Evolutionary conservation across 2,888 invertebrate genomes (phyloP).

Genomic region (Calliopum simillimum): DNA sequence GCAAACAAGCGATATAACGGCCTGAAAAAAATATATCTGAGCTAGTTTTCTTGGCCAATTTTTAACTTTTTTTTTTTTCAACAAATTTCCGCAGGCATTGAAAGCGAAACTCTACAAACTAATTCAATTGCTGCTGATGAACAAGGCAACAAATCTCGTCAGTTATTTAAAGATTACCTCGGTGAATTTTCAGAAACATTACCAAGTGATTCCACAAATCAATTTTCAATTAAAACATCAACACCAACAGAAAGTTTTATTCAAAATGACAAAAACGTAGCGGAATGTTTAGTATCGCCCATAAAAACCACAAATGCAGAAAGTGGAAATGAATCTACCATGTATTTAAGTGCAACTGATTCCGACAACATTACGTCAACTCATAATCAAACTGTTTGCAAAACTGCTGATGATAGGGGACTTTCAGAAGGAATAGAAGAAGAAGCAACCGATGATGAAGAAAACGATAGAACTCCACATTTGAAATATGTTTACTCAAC

Average conservation of each 20-base stretch:
- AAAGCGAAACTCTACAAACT: conserved; percentile 19
- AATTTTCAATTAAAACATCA: conserved; percentile 41
- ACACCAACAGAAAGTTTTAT: conserved; percentile 51
- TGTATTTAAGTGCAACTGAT: conserved; percentile 51
- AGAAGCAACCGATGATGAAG: conserved; percentile 38
- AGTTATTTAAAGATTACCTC: conserved; percentile 58
- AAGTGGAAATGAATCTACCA: conserved; percentile 22
- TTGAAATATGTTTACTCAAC: conserved; percentile 54
- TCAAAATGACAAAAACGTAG: conserved; percentile 30
- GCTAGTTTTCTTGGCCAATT: no score
- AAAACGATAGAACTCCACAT: conserved; percentile 50
- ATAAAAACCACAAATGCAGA: conserved; percentile 40
- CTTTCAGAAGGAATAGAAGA: conserved; percentile 9
- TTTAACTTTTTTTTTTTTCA: conserved; percentile 5
- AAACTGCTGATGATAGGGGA: conserved; percentile 43
- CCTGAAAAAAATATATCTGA: no score
- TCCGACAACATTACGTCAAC: conserved; percentile 25
- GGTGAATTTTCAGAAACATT: conserved; percentile 49
- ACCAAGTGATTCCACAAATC: neutral
- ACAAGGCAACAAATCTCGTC: conserved; percentile 50
- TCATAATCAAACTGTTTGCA: conserved; percentile 44
- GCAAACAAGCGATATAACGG: no score
- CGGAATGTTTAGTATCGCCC: conserved; percentile 44
- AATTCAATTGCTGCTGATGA: conserved; percentile 41
- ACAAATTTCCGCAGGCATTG: conserved; percentile 38